A percentile compares a stretch with the other conserved stretches of the same genome.
Conservation (phyloP, 2,113 vertebrate species). For the Fregata magnificens region DNA sequence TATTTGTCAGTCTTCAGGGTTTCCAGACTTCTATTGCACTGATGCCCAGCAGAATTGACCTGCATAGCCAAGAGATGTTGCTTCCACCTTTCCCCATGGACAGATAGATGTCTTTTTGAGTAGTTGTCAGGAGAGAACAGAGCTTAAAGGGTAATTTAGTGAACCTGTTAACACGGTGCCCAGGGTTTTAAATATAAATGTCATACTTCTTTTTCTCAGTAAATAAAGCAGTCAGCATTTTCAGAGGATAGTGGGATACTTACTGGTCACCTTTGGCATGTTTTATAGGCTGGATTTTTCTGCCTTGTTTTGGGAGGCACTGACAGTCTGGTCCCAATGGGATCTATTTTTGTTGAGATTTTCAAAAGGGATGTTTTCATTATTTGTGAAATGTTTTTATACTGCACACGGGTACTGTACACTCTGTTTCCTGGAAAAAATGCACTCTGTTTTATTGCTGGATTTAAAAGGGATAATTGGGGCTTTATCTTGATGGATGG, state of each 20-base stretch:
- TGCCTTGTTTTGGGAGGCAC: slow-evolving; percentile 66
- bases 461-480: slow-evolving; percentile 52
- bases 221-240: slow-evolving; percentile 50
- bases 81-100: neutral
- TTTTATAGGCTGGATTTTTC: slow-evolving; percentile 62
- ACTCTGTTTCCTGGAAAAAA: slow-evolving; percentile 59
- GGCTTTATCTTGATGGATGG: slow-evolving; percentile 4
- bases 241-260: slow-evolving; percentile 7
- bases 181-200: slow-evolving; percentile 48
- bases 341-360: slow-evolving; percentile 64
- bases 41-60: neutral
- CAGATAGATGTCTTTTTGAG: neutral
- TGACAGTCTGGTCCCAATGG: slow-evolving; percentile 68
- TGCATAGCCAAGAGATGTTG: neutral
- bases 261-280: slow-evolving; percentile 37
- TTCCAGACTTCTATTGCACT: neutral
- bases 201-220: slow-evolving; percentile 40
- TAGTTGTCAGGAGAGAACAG: neutral
- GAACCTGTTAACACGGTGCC: neutral
- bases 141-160: neutral
- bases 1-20: neutral
- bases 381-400: slow-evolving; percentile 68
- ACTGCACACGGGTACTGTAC: slow-evolving; percentile 49
- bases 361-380: slow-evolving; percentile 61
- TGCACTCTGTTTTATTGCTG: slow-evolving; percentile 66